These are phyloP conservation scores for Arrhamphus sclerolepis DNA, from an alignment of 2,797 vertebrate genomes.

Conservation along the genomic window DNA sequence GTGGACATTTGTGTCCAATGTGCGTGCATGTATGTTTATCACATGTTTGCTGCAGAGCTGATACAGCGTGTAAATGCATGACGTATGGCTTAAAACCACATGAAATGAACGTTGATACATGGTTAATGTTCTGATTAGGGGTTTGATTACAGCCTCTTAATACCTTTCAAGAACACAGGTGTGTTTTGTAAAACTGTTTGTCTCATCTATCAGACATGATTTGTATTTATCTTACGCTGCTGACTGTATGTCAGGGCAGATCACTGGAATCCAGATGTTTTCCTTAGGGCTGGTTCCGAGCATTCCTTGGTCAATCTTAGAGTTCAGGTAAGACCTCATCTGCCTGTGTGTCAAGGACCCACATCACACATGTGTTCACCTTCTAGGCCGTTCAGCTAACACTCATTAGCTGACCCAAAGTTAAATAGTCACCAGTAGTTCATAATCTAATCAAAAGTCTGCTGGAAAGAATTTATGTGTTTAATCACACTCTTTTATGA, in stretches of 20 bases:
- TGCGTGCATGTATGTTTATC: slow-evolving; percentile 46
- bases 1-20: slow-evolving; percentile 31
- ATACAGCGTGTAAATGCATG: slow-evolving; percentile 43
- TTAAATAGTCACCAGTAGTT: slow-evolving; percentile 65
- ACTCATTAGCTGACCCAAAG: slow-evolving; percentile 66
- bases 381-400: slow-evolving; percentile 60
- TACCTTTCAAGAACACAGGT: slow-evolving; percentile 61
- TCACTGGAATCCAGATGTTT: slow-evolving; percentile 71
- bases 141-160: slow-evolving; percentile 60
- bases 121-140: slow-evolving; percentile 53
- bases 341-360: slow-evolving; percentile 58
- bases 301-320: slow-evolving; percentile 32
- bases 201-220: slow-evolving; percentile 47
- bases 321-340: slow-evolving; percentile 40
- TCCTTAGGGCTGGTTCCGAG: slow-evolving; percentile 35
- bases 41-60: slow-evolving; percentile 26
- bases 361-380: slow-evolving; percentile 71
- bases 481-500: slow-evolving; percentile 41
- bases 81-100: slow-evolving; percentile 56
- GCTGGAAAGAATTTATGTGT: slow-evolving; percentile 58
- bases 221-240: slow-evolving; percentile 60
- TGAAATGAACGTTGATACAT: slow-evolving; percentile 44
- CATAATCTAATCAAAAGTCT: slow-evolving; percentile 62
- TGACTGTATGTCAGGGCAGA: slow-evolving; percentile 59
- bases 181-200: slow-evolving; percentile 49